Evolutionary conservation across 2,113 vertebrate species (phyloP), one percentile per base, ranked within the genome.

Genomic region (Sinocyclocheilus anophthalmus): DNA sequence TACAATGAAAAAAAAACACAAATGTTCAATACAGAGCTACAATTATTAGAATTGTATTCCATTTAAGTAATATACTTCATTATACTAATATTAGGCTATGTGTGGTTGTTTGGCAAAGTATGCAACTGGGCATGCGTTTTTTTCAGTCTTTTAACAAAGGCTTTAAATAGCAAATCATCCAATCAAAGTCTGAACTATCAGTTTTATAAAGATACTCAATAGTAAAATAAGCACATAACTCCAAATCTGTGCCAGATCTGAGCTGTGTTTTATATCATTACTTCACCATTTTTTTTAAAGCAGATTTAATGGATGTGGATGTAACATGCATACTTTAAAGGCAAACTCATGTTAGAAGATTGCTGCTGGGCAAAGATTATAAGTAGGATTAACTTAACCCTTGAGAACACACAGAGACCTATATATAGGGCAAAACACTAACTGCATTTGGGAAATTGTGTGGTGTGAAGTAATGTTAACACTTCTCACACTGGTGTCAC

Each of bases 381-480:
- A 12, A 53, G 73, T 53, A 48, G 73, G 84, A 85, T 85, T 85
- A 78, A 78, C 12, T 61, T 65, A 65, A 77, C 42, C 83, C 59
- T 76, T 76, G 73, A 85, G 42, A 76, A 84, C 72, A 59, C 18
- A 24, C 4, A 33, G 13, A 61, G 70, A 61, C 39, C 4, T 18
- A 77, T 63, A 78, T 78, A 50, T 69, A 45, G 72, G 75, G 30
- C 84, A 67, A 63, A 61, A 22, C 42, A 13, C 2, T 37, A 9
- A 65, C 7, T 33, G 22, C 48, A 73, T 26, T 42, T 42, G 50
- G 24, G 30, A 57, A 53, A 72, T 1, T 33, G 18, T 3, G 7
- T 13, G 14, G 22, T 20, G 82, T 7, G 37, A 37, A 42, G 22
- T 55, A 45, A 37, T 22, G 65, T 57, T 33, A 39, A 83, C 4